Percentiles rank a stretch among this genome's conserved stretches.
These are phyloP conservation scores for Papilio elwesi DNA, from an alignment of 2,888 invertebrate genomes.

Conservation along the genomic window DNA sequence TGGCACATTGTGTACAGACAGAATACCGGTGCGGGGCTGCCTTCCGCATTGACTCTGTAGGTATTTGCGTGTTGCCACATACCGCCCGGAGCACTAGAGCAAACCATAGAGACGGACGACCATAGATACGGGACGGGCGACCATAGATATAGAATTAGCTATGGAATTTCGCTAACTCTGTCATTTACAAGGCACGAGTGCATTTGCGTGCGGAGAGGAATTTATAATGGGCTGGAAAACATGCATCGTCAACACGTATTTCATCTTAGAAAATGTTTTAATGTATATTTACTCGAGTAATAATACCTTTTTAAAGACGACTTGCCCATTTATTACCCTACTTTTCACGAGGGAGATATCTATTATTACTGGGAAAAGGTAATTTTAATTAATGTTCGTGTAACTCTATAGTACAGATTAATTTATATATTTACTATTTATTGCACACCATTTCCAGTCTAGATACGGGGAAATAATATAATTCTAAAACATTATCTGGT, in stretches of 20 bases:
- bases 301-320: not conserved
- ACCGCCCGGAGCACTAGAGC: constrained; percentile 61
- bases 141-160: not conserved
- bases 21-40: constrained; percentile 45
- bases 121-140: not conserved
- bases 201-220: not conserved
- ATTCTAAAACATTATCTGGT: too few species aligned
- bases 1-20: constrained; percentile 33
- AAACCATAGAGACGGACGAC: constrained; percentile 29
- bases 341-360: not conserved
- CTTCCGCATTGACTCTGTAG: constrained; percentile 47
- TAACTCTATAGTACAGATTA: not conserved
- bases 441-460: not conserved
- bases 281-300: not conserved
- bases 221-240: not conserved
- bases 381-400: not conserved
- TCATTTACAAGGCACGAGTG: not conserved
- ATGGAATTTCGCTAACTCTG: not conserved
- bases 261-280: not conserved
- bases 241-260: not conserved
- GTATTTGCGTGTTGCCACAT: constrained; percentile 65
- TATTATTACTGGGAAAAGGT: not conserved
- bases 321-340: not conserved
- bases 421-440: not conserved
- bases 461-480: too few species aligned